A percentile compares a stretch with the other conserved stretches of the same genome.
These are phyloP conservation scores for Podarcis lilfordi DNA, from an alignment of 2,797 vertebrate genomes.

Conservation along the genomic window DNA sequence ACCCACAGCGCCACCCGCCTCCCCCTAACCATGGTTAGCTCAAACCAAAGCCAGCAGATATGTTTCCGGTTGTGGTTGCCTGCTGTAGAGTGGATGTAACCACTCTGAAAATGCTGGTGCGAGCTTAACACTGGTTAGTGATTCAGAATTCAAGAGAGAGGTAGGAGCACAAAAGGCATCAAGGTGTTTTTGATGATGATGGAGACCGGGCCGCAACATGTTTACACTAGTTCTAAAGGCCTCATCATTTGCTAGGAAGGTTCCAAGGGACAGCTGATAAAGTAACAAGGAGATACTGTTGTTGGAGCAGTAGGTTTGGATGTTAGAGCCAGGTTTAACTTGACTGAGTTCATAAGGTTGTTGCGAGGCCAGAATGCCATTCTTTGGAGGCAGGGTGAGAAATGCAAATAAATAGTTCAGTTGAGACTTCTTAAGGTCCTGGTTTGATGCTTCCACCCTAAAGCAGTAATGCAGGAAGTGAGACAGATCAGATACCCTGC, in stretches of 20 bases:
- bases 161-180: too few relatives aligned
- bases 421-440: not conserved
- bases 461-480: not conserved
- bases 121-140: not conserved
- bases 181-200: not conserved
- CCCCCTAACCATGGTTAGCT: not conserved
- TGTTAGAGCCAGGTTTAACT: not conserved
- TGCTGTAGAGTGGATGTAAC: not conserved
- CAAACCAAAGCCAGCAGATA: not conserved
- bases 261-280: not conserved
- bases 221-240: not conserved
- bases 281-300: not conserved
- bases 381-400: not conserved
- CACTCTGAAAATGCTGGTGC: not conserved
- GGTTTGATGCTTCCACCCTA: not conserved
- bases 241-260: not conserved
- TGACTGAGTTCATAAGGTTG: not conserved
- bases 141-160: not conserved
- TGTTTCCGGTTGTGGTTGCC: not conserved
- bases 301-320: not conserved
- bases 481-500: not conserved
- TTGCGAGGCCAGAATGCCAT: not conserved
- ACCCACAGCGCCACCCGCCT: too few relatives aligned
- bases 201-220: rapidly evolving
- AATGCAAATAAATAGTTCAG: not conserved